These are phyloP conservation scores for Circaetus cinerascens DNA, from an alignment of 2,113 vertebrate genomes.

Conservation along the genomic window DNA sequence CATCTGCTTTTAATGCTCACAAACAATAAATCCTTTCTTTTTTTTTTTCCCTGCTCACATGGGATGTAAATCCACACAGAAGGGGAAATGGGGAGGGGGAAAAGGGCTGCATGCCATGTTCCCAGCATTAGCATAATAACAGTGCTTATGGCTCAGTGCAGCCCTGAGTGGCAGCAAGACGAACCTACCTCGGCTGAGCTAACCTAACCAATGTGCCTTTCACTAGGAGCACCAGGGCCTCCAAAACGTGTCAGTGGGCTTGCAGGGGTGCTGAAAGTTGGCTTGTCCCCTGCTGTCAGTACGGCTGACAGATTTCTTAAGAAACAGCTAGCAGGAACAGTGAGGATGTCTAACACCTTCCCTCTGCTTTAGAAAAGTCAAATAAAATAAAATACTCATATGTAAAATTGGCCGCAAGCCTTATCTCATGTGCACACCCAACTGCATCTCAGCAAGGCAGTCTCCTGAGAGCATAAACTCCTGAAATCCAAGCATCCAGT, in stretches of 20 bases:
- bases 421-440: not conserved
- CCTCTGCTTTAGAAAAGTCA: not conserved
- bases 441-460: not conserved
- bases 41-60: not conserved
- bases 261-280: not conserved
- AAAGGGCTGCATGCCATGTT: not conserved
- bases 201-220: not conserved
- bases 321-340: not conserved
- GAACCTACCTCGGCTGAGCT: not conserved
- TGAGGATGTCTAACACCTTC: not conserved
- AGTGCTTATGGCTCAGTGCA: not conserved
- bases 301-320: not conserved
- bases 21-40: not conserved
- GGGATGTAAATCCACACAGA: not conserved
- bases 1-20: not conserved
- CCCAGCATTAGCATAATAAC: not conserved
- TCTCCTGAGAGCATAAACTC: not conserved
- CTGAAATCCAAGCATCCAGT: not conserved
- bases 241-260: not conserved
- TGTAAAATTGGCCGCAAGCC: not conserved
- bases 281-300: not conserved
- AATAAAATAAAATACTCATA: not conserved
- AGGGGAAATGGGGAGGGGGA: not conserved
- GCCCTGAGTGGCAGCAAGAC: not conserved
- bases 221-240: not conserved